phyloP scores from a whole-genome alignment of 2,797 vertebrate genomes.

The Craterocephalus amniculus region DNA sequence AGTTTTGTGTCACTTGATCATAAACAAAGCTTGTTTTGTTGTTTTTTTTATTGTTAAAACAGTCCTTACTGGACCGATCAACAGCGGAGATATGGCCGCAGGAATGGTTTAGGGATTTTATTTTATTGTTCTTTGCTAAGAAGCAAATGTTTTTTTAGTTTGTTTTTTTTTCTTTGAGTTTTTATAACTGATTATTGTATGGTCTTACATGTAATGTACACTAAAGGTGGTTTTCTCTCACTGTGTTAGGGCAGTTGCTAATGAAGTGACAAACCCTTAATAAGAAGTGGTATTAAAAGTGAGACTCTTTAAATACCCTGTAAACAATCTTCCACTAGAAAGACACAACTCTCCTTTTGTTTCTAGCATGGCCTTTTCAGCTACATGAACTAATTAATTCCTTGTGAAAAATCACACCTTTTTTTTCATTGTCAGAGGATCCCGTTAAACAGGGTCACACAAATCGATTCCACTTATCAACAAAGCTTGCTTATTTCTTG shows the following conservation, averaged over 20 bases:
- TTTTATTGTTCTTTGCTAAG: neutral
- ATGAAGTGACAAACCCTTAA: slow-evolving; percentile 38
- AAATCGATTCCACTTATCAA: slow-evolving; percentile 45
- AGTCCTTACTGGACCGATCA: too few relatives aligned
- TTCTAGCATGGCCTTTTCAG: slow-evolving; percentile 32
- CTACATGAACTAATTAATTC: slow-evolving; percentile 64
- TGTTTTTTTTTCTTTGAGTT: neutral
- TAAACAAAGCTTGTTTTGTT: too few relatives aligned
- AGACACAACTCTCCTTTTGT: slow-evolving; percentile 29
- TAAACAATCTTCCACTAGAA: slow-evolving; percentile 41
- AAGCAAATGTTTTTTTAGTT: neutral
- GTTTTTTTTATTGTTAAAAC: too few relatives aligned
- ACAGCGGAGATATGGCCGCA: too few relatives aligned
- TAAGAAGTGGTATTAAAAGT: slow-evolving; percentile 23
- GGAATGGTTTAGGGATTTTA: too few relatives aligned
- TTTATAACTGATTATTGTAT: slow-evolving; percentile 17
- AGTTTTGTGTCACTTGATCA: too few relatives aligned
- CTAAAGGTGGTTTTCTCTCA: slow-evolving; percentile 17
- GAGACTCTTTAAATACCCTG: slow-evolving; percentile 28
- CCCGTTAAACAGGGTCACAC: slow-evolving; percentile 46
- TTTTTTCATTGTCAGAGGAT: slow-evolving; percentile 55
- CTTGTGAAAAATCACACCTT: slow-evolving; percentile 54
- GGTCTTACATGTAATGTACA: slow-evolving; percentile 10
- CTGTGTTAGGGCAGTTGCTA: slow-evolving; percentile 14
- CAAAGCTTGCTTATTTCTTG: slow-evolving; percentile 39